phyloP scores from a whole-genome alignment of 2,888 invertebrate species.

The Athripsodes cinereus region DNA sequence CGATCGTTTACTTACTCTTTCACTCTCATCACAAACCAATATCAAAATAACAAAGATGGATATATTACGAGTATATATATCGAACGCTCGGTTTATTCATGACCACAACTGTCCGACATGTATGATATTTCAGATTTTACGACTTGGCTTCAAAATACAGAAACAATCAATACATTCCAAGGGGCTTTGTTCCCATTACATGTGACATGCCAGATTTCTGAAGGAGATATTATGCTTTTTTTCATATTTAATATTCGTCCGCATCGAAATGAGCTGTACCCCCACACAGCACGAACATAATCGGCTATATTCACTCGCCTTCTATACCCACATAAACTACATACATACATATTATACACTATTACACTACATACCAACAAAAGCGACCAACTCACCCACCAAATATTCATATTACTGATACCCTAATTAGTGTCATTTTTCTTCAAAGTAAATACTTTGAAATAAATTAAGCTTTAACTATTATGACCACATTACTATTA shows the following conservation, averaged over 20 bases:
- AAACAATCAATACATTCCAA: slow-evolving; percentile 25
- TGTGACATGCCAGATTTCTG: slow-evolving; percentile 19
- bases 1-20: slow-evolving; percentile 19
- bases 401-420: too few species aligned
- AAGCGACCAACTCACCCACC: too few species aligned
- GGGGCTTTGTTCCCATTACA: slow-evolving; percentile 18
- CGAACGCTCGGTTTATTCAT: not conserved
- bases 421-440: too few species aligned
- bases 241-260: slow-evolving; percentile 3
- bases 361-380: too few species aligned
- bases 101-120: slow-evolving; percentile 10
- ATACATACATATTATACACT: too few species aligned
- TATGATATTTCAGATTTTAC: slow-evolving; percentile 23
- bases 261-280: not conserved
- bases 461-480: too few species aligned
- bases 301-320: not conserved
- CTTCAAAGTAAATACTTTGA: too few species aligned
- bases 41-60: not conserved
- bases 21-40: not conserved
- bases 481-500: too few species aligned
- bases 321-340: too few species aligned
- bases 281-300: not conserved
- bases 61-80: not conserved
- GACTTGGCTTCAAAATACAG: slow-evolving; percentile 23
- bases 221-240: slow-evolving; percentile 8